Evolutionary conservation across 2,113 vertebrate genomes (phyloP).

Genomic region (Psettodes erumei): DNA sequence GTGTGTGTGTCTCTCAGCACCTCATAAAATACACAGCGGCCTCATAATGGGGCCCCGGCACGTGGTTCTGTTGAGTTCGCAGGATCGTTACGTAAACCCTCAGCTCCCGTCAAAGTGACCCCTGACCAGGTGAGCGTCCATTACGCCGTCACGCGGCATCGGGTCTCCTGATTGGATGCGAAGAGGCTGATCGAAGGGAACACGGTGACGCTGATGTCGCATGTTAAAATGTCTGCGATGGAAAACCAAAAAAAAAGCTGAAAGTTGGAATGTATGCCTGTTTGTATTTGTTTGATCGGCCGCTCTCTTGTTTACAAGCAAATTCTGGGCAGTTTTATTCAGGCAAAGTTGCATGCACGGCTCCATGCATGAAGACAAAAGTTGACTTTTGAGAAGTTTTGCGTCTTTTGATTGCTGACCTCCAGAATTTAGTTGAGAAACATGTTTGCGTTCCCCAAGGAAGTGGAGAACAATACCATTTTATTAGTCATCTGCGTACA

Average conservation of each 20-base stretch:
- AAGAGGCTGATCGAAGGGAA: conserved; percentile 19
- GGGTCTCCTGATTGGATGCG: conserved; percentile 29
- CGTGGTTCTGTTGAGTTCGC: conserved; percentile 29
- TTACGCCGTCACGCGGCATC: conserved; percentile 52
- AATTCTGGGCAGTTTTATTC: no score
- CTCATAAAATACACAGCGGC: conserved; percentile 55
- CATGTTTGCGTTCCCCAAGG: background rate
- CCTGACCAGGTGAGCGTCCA: conserved; percentile 45
- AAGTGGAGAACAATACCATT: background rate
- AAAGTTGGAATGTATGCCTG: background rate
- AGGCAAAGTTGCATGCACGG: no score
- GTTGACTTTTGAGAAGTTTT: background rate
- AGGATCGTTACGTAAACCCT: conserved; percentile 42
- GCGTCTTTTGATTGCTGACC: background rate
- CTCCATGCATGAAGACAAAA: no score
- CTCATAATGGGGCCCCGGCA: conserved; percentile 37
- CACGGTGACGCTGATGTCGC: no score
- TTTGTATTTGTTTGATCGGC: no score
- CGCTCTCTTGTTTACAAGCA: no score
- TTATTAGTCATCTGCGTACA: no score
- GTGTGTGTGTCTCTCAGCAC: conserved; percentile 54
- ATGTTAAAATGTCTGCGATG: no score
- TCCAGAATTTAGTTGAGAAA: no score
- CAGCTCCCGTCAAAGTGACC: conserved; percentile 46
- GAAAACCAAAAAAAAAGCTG: no score